Percentiles rank a stretch among this genome's conserved stretches.
These are phyloP conservation scores for Patella ulyssiponensis DNA, from an alignment of 2,888 invertebrate genomes.

Conservation along the genomic window DNA sequence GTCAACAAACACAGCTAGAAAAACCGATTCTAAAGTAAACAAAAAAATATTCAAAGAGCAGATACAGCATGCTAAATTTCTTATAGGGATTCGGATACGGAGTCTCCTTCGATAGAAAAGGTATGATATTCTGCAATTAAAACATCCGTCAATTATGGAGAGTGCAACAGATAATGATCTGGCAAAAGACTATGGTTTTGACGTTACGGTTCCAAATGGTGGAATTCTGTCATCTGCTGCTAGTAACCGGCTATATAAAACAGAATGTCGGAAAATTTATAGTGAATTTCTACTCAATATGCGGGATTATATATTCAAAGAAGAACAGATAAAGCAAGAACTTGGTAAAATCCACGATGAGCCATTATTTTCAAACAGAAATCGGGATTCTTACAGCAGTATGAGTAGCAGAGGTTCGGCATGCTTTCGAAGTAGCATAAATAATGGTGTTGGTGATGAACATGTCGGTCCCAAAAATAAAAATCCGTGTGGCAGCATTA, in stretches of 20 bases:
- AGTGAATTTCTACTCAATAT: slow-evolving; percentile 53
- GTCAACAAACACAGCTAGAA: too few relatives aligned
- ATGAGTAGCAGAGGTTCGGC: background rate
- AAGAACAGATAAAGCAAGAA: slow-evolving; percentile 41
- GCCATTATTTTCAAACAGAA: slow-evolving; percentile 3
- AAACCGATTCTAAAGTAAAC: too few relatives aligned
- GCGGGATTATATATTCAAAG: slow-evolving; percentile 48
- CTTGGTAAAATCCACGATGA: slow-evolving; percentile 41
- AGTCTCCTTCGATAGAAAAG: too few relatives aligned
- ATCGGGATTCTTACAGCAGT: background rate
- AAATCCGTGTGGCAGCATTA: background rate
- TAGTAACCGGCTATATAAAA: slow-evolving; percentile 49
- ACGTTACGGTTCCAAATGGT: slow-evolving; percentile 56
- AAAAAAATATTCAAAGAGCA: too few relatives aligned
- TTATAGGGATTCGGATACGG: too few relatives aligned
- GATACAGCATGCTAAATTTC: too few relatives aligned
- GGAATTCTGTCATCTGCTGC: slow-evolving; percentile 51
- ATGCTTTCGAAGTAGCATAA: background rate
- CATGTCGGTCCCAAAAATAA: background rate
- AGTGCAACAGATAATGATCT: slow-evolving; percentile 33
- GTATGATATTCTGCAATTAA: too few relatives aligned
- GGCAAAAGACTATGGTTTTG: slow-evolving; percentile 55
- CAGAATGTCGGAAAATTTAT: slow-evolving; percentile 48
- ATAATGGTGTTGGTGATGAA: background rate
- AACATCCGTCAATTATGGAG: background rate